These are phyloP conservation scores for Dendrolimus houi DNA, from an alignment of 2,888 invertebrate species.

Conservation along the genomic window DNA sequence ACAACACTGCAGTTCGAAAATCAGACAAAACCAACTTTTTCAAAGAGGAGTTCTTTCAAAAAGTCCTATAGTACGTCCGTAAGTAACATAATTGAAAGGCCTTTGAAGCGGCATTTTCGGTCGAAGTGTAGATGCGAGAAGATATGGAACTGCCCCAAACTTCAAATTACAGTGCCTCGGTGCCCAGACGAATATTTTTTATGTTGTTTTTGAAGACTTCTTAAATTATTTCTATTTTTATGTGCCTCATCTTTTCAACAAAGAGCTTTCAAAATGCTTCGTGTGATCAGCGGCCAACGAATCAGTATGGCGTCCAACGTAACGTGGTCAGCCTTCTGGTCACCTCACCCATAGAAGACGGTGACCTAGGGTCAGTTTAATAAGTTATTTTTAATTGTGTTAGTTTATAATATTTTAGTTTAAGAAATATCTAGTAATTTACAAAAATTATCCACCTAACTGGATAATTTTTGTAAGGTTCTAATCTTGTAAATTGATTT, in stretches of 20 bases:
- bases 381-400: too few species aligned
- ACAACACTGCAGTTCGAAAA: conserved; percentile 18
- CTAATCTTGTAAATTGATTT: neutral
- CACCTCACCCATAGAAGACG: too few species aligned
- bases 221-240: neutral
- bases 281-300: too few species aligned
- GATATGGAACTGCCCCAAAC: conserved; percentile 66
- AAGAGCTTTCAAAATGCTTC: too few species aligned
- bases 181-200: conserved; percentile 67
- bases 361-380: too few species aligned
- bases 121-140: conserved; percentile 64
- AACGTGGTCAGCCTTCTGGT: too few species aligned
- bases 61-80: conserved; percentile 25
- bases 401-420: too few species aligned
- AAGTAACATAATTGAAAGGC: conserved; percentile 40
- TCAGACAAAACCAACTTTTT: conserved; percentile 8
- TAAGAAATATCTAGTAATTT: too few species aligned
- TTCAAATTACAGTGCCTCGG: conserved; percentile 62
- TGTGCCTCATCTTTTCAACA: neutral
- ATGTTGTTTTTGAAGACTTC: conserved; percentile 50
- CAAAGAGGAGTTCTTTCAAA: conserved; percentile 51
- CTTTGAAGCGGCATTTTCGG: conserved; percentile 40
- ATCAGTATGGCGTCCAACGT: too few species aligned
- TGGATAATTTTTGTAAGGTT: too few species aligned
- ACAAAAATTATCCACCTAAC: too few species aligned